Evolutionary conservation across 2,888 invertebrate genomes (phyloP), one percentile per base, ranked within the genome.

Genomic region (Gnatocerus cornutus): DNA sequence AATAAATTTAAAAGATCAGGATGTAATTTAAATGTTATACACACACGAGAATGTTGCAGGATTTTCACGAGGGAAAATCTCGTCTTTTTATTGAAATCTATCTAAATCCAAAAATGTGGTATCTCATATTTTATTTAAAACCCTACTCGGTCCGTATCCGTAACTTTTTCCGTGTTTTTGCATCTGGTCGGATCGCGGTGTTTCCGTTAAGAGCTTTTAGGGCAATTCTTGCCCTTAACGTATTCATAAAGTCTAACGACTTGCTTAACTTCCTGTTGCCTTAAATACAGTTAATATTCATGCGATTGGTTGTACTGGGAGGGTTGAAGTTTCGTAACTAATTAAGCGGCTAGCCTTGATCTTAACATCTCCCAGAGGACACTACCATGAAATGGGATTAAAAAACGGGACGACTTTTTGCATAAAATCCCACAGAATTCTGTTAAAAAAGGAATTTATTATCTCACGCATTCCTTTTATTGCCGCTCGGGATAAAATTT

Each of bases 251-350:
- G 48, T 55, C 65, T 56, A 65, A 48, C 56, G 56, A 65, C 65
- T 56, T 65, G 56, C 50, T 33, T 56, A 56, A 65, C 65, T 65
- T 65, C 65, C 56, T 46, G 56, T 56, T 55, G 53, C 45, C 53
- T 45, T 50, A 58, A 69, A 69, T 69, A 61, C 39, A 53, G 67
- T 70, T 70, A 70, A 70, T 70, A 70, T 70, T 70, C 69, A 69
- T 69, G 69, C 67, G 66, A 70, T 70, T 67, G 70, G 70, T 46
- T 46, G 67, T 67, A 27, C 55, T 62, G 70, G 70, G 70, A 67
- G 29, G 62, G 48, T 10, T 14, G 10, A 68, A 68, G 55, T 63
- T 62, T 65, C 53, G 27, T 33, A 65, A 65, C 65, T 65, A 65
- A 65, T 65, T 65, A 65, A 53, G 30, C 53, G 65, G 30, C 37